A percentile compares a stretch with the other conserved stretches of the same genome.
phyloP scores from a whole-genome alignment of 1,140 invertebrate genomes.

The Lordiphosa stackelbergi region DNA sequence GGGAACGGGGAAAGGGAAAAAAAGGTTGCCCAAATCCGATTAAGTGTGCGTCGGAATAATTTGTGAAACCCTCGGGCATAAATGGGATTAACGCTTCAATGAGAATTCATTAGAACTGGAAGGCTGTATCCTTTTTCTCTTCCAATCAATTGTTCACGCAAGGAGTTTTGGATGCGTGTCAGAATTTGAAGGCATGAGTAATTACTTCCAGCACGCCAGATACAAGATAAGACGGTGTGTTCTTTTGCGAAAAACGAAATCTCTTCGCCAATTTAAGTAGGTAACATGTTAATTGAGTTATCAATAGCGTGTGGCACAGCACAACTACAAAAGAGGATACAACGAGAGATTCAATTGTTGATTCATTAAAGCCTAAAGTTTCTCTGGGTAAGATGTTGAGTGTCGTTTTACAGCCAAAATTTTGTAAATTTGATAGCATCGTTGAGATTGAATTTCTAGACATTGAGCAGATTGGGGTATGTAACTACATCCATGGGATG shows the following conservation, averaged over 20 bases:
- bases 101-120: constrained; percentile 59
- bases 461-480: no score
- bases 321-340: constrained; percentile 41
- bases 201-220: constrained; percentile 57
- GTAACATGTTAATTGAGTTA: constrained; percentile 71
- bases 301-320: constrained; percentile 27
- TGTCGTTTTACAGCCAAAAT: constrained; percentile 47
- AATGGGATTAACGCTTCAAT: constrained; percentile 72
- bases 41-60: constrained; percentile 58
- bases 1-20: constrained; percentile 2
- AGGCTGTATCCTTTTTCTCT: constrained; percentile 51
- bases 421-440: constrained; percentile 8
- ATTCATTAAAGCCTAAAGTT: constrained; percentile 27
- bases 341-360: constrained; percentile 27
- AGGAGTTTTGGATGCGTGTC: constrained; percentile 50
- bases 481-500: constrained; percentile 13
- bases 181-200: constrained; percentile 67
- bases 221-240: constrained; percentile 25
- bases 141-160: constrained; percentile 69
- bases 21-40: constrained; percentile 49
- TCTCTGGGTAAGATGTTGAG: constrained; percentile 31
- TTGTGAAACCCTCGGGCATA: constrained; percentile 50
- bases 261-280: constrained; percentile 63
- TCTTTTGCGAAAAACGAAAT: constrained; percentile 48
- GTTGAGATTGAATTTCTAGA: constrained; percentile 41